Percentiles rank a stretch among this genome's conserved stretches.
Conservation (phyloP, 2,113 vertebrate genomes). For the Sminthopsis crassicaudata region DNA sequence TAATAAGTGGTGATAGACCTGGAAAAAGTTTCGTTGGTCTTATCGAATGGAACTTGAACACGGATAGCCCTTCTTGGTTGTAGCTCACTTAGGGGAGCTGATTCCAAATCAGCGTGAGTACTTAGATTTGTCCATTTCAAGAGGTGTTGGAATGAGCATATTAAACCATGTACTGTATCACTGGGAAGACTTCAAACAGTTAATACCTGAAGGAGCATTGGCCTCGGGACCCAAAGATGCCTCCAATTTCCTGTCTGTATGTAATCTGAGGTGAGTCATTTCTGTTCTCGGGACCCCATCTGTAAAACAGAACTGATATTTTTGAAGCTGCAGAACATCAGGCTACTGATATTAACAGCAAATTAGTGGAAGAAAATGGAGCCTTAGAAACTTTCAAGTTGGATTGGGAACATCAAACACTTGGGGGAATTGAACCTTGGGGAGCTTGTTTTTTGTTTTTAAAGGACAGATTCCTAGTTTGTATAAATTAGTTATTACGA, state of each 20-base stretch:
- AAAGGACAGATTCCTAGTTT: slow-evolving; percentile 16
- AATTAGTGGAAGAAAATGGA: slow-evolving; percentile 44
- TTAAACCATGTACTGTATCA: background rate
- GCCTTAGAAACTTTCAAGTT: slow-evolving; percentile 10
- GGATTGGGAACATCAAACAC: slow-evolving; percentile 34
- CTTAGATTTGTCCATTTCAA: background rate
- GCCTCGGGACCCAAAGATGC: background rate
- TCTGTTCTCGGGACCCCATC: background rate
- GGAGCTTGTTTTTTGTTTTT: slow-evolving; percentile 16
- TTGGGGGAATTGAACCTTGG: slow-evolving; percentile 44
- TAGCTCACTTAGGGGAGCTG: background rate
- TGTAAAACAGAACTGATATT: background rate
- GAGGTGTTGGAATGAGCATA: background rate
- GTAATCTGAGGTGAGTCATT: background rate
- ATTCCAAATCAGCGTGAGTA: background rate
- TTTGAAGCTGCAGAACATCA: background rate
- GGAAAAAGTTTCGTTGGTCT: background rate
- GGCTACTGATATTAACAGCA: background rate
- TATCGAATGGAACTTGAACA: background rate
- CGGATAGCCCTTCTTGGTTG: background rate
- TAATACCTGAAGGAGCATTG: background rate
- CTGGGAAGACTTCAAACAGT: background rate
- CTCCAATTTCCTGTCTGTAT: background rate
- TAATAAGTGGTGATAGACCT: background rate
- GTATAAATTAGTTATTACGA: slow-evolving; percentile 10